Evolutionary conservation across 2,797 vertebrate species (phyloP).

Genomic region (Rhabdomys pumilio): DNA sequence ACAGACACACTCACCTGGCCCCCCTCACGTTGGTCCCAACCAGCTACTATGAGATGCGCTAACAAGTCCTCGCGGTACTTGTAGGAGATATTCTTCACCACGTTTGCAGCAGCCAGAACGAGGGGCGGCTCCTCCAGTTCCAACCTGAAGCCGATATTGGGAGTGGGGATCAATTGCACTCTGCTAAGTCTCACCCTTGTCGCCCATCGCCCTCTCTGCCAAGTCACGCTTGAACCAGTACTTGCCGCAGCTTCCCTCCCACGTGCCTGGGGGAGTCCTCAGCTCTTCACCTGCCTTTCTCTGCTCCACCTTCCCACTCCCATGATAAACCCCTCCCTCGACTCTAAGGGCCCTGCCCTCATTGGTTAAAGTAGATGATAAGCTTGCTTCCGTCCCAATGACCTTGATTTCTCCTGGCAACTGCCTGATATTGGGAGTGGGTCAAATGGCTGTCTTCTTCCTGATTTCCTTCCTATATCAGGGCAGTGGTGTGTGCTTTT

Average conservation of each 20-base stretch:
- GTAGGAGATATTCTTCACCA: conserved; percentile 92
- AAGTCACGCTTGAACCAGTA: neutral
- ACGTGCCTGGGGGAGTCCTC: neutral
- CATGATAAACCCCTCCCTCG: neutral
- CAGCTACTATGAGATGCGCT: conserved; percentile 93
- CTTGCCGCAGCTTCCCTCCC: neutral
- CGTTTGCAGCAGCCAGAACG: conserved; percentile 92
- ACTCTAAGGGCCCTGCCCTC: neutral
- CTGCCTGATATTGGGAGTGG: neutral
- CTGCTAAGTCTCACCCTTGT: neutral
- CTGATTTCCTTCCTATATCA: conserved; percentile 24
- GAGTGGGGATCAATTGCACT: neutral
- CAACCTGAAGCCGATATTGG: conserved; percentile 85
- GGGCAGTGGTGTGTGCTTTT: neutral
- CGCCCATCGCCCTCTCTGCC: neutral
- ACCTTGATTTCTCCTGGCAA: conserved; percentile 14
- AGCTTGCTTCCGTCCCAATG: neutral
- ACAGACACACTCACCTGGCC: conserved; percentile 90
- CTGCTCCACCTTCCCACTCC: neutral
- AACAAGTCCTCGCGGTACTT: conserved; percentile 92
- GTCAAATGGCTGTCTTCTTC: neutral
- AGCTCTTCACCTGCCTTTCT: neutral
- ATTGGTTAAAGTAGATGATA: conserved; percentile 35
- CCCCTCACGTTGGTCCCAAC: conserved; percentile 93
- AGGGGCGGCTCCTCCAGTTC: conserved; percentile 91